Conservation (phyloP, 2,113 vertebrate species). For the Amazona guildingii region DNA sequence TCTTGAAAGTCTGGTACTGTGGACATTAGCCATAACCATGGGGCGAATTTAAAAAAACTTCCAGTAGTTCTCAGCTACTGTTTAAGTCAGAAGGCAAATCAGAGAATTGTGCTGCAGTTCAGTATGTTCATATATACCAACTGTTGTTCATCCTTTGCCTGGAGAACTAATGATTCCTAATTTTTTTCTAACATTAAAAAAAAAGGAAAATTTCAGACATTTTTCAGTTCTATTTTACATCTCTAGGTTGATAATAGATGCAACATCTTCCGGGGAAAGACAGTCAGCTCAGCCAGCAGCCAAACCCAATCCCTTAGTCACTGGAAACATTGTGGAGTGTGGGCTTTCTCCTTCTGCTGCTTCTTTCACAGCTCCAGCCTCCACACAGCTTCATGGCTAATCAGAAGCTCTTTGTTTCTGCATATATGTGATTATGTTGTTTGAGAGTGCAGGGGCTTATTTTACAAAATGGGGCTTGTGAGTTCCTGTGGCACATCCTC, state of each 20-base stretch:
- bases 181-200: neutral
- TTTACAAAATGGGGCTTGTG: neutral
- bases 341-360: slow-evolving; percentile 39
- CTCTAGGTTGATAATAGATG: neutral
- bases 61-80: neutral
- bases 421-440: neutral
- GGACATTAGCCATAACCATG: neutral
- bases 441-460: neutral
- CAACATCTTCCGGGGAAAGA: neutral
- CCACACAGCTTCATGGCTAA: neutral
- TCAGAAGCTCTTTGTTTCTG: slow-evolving; percentile 4
- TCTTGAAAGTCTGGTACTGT: neutral
- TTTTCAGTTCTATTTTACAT: neutral
- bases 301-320: neutral
- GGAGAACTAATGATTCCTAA: neutral
- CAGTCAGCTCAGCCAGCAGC: slow-evolving; percentile 4
- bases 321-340: neutral
- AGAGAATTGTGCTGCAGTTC: neutral
- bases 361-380: slow-evolving; percentile 43
- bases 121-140: neutral
- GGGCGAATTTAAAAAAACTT: neutral
- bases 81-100: neutral
- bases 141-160: neutral
- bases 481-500: neutral
- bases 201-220: neutral